phyloP scores from a whole-genome alignment of 2,888 invertebrate species.

The Rhingia campestris region DNA sequence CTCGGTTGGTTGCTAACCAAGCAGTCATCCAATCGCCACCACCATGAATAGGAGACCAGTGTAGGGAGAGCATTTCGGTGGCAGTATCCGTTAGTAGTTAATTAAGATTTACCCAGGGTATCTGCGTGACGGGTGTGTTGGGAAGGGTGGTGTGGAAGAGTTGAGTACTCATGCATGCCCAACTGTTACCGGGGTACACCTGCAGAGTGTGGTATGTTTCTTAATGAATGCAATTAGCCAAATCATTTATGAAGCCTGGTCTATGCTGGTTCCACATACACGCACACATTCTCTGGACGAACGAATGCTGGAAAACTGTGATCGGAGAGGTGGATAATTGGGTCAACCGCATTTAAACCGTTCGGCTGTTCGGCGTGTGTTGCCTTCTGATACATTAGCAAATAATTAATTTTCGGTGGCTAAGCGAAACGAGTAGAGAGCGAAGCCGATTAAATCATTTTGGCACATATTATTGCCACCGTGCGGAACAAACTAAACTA shows the following conservation, averaged over 20 bases:
- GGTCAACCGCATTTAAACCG: constrained; percentile 62
- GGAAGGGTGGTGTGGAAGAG: neutral
- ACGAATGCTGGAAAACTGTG: constrained; percentile 37
- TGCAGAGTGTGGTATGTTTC: constrained; percentile 68
- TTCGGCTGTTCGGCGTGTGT: constrained; percentile 39
- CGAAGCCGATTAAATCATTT: constrained; percentile 40
- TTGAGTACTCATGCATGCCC: constrained; percentile 49
- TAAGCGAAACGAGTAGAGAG: constrained; percentile 25
- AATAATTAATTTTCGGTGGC: constrained; percentile 63
- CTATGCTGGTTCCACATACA: constrained; percentile 15
- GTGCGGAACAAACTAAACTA: neutral
- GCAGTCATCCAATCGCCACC: constrained; percentile 60
- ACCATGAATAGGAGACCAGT: constrained; percentile 22
- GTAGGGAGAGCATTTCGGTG: constrained; percentile 31
- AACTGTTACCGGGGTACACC: constrained; percentile 34
- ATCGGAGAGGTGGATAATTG: constrained; percentile 55
- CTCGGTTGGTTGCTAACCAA: constrained; percentile 66
- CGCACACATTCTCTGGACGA: neutral
- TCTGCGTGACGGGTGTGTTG: constrained; percentile 27
- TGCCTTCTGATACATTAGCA: constrained; percentile 56
- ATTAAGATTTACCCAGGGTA: constrained; percentile 67
- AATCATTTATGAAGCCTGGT: constrained; percentile 70
- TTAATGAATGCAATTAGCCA: constrained; percentile 74
- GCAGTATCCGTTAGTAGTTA: constrained; percentile 58
- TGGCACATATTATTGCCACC: neutral